Evolutionary conservation across 1,140 invertebrate species (phyloP).

Genomic region (Brachionus rubens): DNA sequence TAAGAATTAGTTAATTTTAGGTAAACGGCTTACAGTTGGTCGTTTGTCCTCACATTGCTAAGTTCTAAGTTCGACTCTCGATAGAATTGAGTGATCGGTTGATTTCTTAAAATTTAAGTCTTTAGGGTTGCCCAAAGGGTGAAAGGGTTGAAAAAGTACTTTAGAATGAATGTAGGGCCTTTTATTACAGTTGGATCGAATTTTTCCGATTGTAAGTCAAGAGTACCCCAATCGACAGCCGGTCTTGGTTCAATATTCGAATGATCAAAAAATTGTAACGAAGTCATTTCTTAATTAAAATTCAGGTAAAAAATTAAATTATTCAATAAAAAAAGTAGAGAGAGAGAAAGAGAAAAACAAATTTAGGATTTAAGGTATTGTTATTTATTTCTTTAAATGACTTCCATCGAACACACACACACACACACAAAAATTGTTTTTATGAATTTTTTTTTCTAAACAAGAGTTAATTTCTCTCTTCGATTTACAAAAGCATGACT

Average conservation of each 20-base stretch:
- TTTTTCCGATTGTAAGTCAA: conserved; percentile 5
- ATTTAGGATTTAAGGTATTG: conserved; percentile 2
- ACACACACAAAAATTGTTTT: no score
- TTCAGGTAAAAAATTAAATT: neutral
- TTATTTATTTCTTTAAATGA: conserved; percentile 38
- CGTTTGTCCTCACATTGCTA: conserved; percentile 42
- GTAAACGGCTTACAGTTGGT: conserved; percentile 45
- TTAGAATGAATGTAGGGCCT: conserved; percentile 10
- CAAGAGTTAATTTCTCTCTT: conserved; percentile 25
- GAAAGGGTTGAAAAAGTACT: neutral
- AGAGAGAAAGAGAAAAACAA: neutral
- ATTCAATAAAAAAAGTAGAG: neutral
- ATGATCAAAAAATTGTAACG: conserved; percentile 41
- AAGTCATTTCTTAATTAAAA: conserved; percentile 9
- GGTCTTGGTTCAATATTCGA: conserved; percentile 19
- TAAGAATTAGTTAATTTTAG: no score
- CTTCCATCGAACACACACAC: neutral
- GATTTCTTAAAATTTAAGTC: conserved; percentile 5
- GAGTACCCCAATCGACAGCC: conserved; percentile 42
- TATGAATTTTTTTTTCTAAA: conserved; percentile 31
- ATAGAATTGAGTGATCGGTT: conserved; percentile 40
- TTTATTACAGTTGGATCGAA: conserved; percentile 37
- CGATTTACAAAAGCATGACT: conserved; percentile 16
- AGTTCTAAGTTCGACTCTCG: conserved; percentile 14
- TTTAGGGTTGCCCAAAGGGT: neutral